phyloP scores from a whole-genome alignment of 2,888 invertebrate species.

The Thalpophila matura region DNA sequence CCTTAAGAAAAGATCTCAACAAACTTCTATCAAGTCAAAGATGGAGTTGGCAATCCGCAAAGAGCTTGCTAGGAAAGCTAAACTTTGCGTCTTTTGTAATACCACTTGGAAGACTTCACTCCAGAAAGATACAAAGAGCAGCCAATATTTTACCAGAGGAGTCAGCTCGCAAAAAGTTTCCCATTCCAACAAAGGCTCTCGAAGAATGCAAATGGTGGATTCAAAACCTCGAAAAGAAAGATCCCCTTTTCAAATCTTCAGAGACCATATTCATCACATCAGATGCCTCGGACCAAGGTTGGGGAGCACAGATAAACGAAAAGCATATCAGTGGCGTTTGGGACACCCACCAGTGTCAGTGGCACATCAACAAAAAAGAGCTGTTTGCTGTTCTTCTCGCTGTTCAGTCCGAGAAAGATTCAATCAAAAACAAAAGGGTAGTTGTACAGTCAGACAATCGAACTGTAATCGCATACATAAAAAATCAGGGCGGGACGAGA shows the following conservation, averaged over 20 bases:
- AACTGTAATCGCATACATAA: slow-evolving; percentile 6
- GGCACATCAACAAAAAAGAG: neutral
- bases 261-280: neutral
- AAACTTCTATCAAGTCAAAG: neutral
- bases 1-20: neutral
- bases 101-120: slow-evolving; percentile 2
- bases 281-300: neutral
- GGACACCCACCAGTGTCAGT: neutral
- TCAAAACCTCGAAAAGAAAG: neutral
- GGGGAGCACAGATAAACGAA: slow-evolving; percentile 3
- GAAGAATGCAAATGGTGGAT: slow-evolving; percentile 2
- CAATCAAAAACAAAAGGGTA: neutral
- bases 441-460: neutral
- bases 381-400: neutral
- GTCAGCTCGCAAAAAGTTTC: neutral
- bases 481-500: neutral
- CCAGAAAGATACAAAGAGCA: slow-evolving; percentile 1
- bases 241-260: neutral
- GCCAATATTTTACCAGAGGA: neutral
- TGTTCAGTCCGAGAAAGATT: neutral
- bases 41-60: neutral
- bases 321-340: neutral
- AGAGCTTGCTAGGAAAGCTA: neutral
- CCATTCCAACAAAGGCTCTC: neutral
- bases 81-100: slow-evolving; percentile 3